Percentiles rank a stretch among this genome's conserved stretches.
Evolutionary conservation across 2,888 invertebrate species (phyloP).

Genomic region (Oxyscelio sp.): DNA sequence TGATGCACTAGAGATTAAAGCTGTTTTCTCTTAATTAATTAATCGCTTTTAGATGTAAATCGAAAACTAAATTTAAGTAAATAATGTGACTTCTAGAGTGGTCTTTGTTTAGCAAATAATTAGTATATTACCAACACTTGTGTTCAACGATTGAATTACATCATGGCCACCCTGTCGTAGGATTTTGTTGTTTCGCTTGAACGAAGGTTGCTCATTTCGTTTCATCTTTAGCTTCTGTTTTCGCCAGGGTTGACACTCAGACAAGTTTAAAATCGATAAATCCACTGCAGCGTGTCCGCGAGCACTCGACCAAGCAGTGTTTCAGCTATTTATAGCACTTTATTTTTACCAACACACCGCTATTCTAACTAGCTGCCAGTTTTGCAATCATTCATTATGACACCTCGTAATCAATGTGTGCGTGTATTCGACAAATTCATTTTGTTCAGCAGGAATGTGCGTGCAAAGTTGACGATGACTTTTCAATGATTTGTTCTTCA

Average conservation of each 20-base stretch:
- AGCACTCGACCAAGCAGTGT: conserved; percentile 63
- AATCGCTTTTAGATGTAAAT: too few species aligned
- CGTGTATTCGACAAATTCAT: neutral
- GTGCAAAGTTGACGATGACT: neutral
- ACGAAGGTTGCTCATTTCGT: conserved; percentile 39
- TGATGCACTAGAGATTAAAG: too few species aligned
- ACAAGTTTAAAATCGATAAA: conserved; percentile 73
- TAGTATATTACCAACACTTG: neutral
- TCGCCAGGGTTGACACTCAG: conserved; percentile 60
- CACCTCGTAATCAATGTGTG: conserved; percentile 66
- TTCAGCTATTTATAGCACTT: conserved; percentile 66
- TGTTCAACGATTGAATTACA: conserved; percentile 3
- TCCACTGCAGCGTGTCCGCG: conserved; percentile 64
- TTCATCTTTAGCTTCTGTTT: conserved; percentile 62
- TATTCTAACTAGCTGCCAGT: conserved; percentile 71
- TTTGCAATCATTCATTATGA: conserved; percentile 75
- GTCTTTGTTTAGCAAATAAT: conserved; percentile 11
- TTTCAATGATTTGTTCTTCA: conserved; percentile 5
- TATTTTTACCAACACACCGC: conserved; percentile 69
- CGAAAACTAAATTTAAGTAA: too few species aligned
- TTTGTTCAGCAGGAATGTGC: neutral
- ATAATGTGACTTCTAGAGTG: too few species aligned
- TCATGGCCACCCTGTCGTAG: conserved; percentile 25
- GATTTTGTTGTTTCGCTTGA: conserved; percentile 31
- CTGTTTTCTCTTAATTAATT: too few species aligned